phyloP scores from a whole-genome alignment of 2,888 invertebrate species.

The Antheraea assamensis region DNA sequence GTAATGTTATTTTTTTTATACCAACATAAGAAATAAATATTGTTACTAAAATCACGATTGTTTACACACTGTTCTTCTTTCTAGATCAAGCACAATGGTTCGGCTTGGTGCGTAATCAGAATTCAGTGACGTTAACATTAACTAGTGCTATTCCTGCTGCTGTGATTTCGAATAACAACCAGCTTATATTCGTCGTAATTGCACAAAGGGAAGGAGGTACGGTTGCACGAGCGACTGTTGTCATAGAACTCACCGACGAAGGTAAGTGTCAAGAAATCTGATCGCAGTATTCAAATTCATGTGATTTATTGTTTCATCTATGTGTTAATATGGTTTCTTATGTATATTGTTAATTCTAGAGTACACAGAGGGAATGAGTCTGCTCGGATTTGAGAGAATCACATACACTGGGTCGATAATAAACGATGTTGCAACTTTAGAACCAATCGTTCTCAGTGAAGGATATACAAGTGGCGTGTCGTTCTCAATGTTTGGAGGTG shows the following conservation, averaged over 20 bases:
- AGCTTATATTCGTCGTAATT: constrained; percentile 25
- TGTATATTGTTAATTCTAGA: constrained; percentile 25
- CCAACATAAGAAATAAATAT: neutral
- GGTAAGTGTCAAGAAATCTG: constrained; percentile 19
- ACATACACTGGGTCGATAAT: constrained; percentile 38
- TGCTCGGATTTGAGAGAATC: constrained; percentile 31
- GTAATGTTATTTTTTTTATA: constrained; percentile 25
- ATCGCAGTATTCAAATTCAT: neutral
- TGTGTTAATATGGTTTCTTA: neutral
- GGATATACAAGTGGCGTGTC: constrained; percentile 36
- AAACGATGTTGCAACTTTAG: constrained; percentile 27
- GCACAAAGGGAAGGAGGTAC: constrained; percentile 27
- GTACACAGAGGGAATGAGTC: constrained; percentile 19
- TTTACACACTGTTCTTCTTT: constrained; percentile 9
- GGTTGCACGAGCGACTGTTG: constrained; percentile 28
- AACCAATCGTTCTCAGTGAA: constrained; percentile 36
- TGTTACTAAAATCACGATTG: no score
- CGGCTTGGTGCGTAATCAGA: constrained; percentile 15
- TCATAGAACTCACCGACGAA: constrained; percentile 27
- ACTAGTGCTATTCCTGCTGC: constrained; percentile 25
- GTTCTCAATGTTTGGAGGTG: constrained; percentile 28
- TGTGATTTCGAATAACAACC: constrained; percentile 22
- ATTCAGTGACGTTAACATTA: constrained; percentile 23
- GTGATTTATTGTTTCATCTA: neutral
- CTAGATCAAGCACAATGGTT: constrained; percentile 21